Evolutionary conservation across 2,888 invertebrate genomes (phyloP).

Genomic region (Gymnoscelis rufifasciata): DNA sequence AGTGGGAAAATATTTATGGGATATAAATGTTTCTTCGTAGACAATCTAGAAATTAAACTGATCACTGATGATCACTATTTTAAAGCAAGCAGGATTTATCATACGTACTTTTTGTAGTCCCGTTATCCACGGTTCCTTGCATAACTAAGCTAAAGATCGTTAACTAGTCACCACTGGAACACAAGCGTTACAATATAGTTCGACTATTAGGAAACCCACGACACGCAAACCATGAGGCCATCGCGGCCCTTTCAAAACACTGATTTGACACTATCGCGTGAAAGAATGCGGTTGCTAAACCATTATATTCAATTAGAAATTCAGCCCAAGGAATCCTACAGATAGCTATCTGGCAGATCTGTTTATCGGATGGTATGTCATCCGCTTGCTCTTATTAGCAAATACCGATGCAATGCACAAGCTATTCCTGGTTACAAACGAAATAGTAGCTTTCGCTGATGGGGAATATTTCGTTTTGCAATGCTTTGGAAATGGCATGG

Average conservation of each 20-base stretch:
- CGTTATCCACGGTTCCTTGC: too few species aligned
- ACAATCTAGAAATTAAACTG: too few species aligned
- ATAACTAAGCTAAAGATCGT: not conserved
- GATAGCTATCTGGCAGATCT: not conserved
- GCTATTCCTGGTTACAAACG: not conserved
- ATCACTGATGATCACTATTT: too few species aligned
- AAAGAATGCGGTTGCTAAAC: constrained; percentile 19
- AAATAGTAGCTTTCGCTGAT: not conserved
- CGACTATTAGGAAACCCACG: constrained; percentile 15
- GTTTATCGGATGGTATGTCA: constrained; percentile 3
- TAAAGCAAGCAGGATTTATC: too few species aligned
- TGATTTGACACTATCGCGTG: constrained; percentile 21
- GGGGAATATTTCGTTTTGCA: not conserved
- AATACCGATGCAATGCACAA: not conserved
- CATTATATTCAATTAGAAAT: constrained; percentile 10
- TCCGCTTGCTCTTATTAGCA: constrained; percentile 2
- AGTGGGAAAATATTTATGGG: too few species aligned
- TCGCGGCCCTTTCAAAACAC: constrained; percentile 21
- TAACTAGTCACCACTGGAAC: not conserved
- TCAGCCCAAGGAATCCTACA: constrained; percentile 2
- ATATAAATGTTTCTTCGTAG: too few species aligned
- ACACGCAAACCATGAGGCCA: constrained; percentile 17
- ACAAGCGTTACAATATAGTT: constrained; percentile 8
- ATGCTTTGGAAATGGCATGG: not conserved
- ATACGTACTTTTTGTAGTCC: too few species aligned